phyloP scores from a whole-genome alignment of 2,888 invertebrate species.

The Onthophagus sagittarius region DNA sequence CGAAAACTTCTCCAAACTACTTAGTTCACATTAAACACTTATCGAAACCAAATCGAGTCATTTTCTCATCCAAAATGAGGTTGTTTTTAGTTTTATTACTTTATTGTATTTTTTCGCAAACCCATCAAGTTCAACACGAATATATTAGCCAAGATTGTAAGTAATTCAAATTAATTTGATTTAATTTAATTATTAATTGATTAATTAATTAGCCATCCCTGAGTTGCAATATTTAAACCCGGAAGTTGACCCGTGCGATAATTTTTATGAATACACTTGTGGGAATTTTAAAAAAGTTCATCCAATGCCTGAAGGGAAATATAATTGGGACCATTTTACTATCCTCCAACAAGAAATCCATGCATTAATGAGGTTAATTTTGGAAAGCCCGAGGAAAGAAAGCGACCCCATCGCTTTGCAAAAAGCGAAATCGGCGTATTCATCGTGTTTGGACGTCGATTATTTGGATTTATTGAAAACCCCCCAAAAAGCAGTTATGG shows the following conservation, averaged over 20 bases:
- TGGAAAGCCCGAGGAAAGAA: slow-evolving; percentile 29
- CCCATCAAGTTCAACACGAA: neutral
- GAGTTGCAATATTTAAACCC: slow-evolving; percentile 42
- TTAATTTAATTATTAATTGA: no score
- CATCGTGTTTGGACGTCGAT: slow-evolving; percentile 38
- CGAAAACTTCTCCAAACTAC: no score
- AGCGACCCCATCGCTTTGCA: slow-evolving; percentile 41
- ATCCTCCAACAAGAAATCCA: slow-evolving; percentile 44
- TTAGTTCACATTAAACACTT: no score
- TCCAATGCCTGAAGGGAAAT: slow-evolving; percentile 40
- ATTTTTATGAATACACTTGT: slow-evolving; percentile 51
- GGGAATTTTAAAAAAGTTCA: slow-evolving; percentile 48
- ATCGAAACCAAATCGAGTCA: no score
- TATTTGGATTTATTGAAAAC: slow-evolving; percentile 34
- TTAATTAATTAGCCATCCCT: slow-evolving; percentile 33
- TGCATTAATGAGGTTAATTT: slow-evolving; percentile 40
- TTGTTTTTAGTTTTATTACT: no score
- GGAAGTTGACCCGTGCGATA: slow-evolving; percentile 46
- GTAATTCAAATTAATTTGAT: neutral
- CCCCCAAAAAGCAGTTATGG: slow-evolving; percentile 41
- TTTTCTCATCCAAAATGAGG: no score
- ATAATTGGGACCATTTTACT: slow-evolving; percentile 46
- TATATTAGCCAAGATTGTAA: slow-evolving; percentile 12
- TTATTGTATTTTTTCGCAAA: no score
- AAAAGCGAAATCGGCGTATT: slow-evolving; percentile 44